phyloP scores from a whole-genome alignment of 2,113 vertebrate genomes.

The Theristicus caerulescens region DNA sequence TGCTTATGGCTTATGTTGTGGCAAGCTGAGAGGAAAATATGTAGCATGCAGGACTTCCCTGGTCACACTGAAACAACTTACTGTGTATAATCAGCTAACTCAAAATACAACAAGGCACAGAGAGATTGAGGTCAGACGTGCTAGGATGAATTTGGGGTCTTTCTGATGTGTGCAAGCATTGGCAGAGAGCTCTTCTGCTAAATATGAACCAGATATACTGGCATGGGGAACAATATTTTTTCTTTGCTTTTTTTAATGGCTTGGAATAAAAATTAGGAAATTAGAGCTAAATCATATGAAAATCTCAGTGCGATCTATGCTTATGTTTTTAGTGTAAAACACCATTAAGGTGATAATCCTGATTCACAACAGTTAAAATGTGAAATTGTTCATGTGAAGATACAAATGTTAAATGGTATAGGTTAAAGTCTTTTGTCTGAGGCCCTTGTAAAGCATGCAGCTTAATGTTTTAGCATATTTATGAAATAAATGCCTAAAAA shows the following conservation, averaged over 20 bases:
- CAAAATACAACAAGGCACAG: neutral
- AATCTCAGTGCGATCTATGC: neutral
- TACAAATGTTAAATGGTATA: neutral
- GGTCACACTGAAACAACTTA: neutral
- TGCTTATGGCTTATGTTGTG: constrained; percentile 41
- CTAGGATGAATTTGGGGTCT: neutral
- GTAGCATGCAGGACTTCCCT: neutral
- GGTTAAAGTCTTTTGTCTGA: neutral
- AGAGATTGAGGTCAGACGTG: constrained; percentile 44
- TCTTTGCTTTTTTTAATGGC: neutral
- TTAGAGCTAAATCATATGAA: neutral
- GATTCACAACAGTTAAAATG: neutral
- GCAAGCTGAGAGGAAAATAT: constrained; percentile 30
- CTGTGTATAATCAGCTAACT: constrained; percentile 27
- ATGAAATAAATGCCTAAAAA: neutral
- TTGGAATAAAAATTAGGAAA: neutral
- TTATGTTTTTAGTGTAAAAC: neutral
- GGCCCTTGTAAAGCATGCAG: neutral
- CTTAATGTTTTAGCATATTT: neutral
- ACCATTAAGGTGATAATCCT: neutral
- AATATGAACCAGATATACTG: neutral
- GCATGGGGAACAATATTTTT: neutral
- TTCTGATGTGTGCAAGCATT: neutral
- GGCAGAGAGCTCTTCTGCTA: neutral
- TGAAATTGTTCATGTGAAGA: neutral